Conservation (phyloP, 2,113 vertebrate species). For the Microtus pennsylvanicus region DNA sequence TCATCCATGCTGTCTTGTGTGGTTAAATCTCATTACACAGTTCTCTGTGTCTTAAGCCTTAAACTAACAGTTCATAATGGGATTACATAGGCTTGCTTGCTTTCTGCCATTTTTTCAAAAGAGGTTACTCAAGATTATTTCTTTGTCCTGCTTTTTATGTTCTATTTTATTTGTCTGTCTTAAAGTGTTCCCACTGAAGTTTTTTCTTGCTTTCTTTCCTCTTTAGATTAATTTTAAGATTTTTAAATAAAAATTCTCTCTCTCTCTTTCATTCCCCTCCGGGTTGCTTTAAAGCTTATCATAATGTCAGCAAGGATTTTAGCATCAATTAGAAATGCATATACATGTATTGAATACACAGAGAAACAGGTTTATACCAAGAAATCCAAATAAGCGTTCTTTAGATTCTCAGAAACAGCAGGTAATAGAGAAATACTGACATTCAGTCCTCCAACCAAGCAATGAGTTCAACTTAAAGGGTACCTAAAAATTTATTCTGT, state of each 20-base stretch:
- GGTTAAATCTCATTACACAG: conserved; percentile 85
- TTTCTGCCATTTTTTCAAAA: conserved; percentile 70
- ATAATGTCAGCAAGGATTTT: conserved; percentile 66
- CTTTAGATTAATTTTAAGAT: conserved; percentile 51
- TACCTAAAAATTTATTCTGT: not conserved
- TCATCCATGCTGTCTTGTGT: conserved; percentile 65
- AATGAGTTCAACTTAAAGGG: conserved; percentile 54
- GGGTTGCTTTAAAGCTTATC: conserved; percentile 60
- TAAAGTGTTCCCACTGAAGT: conserved; percentile 14
- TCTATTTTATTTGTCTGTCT: not conserved
- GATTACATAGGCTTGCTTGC: conserved; percentile 81
- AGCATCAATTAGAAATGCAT: conserved; percentile 66
- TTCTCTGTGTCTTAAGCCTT: conserved; percentile 79
- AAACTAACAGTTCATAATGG: conserved; percentile 79
- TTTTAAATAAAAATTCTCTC: conserved; percentile 46
- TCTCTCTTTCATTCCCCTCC: not conserved
- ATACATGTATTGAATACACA: not conserved
- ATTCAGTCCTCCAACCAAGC: not conserved
- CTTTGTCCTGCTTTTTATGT: not conserved
- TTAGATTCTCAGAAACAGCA: not conserved
- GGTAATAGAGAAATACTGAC: not conserved
- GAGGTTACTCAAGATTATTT: conserved; percentile 84
- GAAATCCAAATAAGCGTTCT: conserved; percentile 1
- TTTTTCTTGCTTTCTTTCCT: not conserved
- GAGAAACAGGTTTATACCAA: conserved; percentile 32